Percentiles rank a stretch among this genome's conserved stretches.
Evolutionary conservation across 2,888 invertebrate genomes (phyloP).

Genomic region (Eupithecia subumbrata): DNA sequence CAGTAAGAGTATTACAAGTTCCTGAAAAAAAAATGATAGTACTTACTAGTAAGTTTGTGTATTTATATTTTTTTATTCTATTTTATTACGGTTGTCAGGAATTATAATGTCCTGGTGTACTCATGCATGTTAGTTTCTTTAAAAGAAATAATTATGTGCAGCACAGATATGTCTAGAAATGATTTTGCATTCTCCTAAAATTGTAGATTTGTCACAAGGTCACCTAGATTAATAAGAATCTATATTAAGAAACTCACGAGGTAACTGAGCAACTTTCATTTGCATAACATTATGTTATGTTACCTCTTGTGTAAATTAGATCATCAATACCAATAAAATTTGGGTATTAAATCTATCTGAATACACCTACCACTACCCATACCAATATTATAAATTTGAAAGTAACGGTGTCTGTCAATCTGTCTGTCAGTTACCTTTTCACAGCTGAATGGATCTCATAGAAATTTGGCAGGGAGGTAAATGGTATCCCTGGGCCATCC

Average conservation of each 20-base stretch:
- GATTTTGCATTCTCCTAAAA: not conserved
- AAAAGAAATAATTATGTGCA: not conserved
- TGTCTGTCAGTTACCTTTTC: no score
- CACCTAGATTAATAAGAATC: not conserved
- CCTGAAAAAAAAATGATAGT: constrained; percentile 64
- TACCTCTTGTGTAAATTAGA: not conserved
- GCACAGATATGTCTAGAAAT: not conserved
- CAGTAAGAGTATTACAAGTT: constrained; percentile 85
- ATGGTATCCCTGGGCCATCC: no score
- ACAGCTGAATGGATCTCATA: no score
- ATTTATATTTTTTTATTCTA: no score
- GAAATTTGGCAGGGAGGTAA: no score
- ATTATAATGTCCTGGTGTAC: no score
- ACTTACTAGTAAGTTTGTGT: no score
- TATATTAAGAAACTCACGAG: not conserved
- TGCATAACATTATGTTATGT: not conserved
- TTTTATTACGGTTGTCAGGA: no score
- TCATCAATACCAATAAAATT: not conserved
- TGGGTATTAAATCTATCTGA: not conserved
- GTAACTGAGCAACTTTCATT: not conserved
- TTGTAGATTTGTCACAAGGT: not conserved
- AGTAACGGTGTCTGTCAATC: no score
- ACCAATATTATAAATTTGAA: no score
- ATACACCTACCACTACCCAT: not conserved
- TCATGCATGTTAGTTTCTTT: no score